Percentiles rank a stretch among this genome's conserved stretches.
phyloP scores from a whole-genome alignment of 2,797 vertebrate species.

The Acrocephalus scirpaceus region DNA sequence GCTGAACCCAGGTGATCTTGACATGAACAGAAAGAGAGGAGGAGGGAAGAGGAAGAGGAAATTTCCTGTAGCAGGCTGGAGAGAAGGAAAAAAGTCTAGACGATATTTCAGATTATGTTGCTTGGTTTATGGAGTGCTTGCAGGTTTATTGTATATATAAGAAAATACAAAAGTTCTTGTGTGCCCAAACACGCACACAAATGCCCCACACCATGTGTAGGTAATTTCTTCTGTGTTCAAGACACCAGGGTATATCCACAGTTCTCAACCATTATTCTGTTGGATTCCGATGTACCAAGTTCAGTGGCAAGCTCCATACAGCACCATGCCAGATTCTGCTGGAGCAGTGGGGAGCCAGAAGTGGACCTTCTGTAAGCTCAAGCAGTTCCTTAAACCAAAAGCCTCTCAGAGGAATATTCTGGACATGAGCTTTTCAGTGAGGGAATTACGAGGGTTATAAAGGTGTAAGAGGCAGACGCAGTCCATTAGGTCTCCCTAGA shows the following conservation, averaged over 20 bases:
- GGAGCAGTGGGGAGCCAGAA: background rate
- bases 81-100: background rate
- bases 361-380: background rate
- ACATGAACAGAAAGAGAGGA: background rate
- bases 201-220: background rate
- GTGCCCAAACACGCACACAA: background rate
- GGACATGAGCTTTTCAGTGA: background rate
- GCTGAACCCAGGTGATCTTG: background rate
- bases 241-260: background rate
- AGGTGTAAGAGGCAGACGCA: conserved; percentile 29
- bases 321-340: background rate
- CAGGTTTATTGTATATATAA: background rate
- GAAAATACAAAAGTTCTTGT: fast-evolving
- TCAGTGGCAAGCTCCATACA: background rate
- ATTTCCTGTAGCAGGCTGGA: background rate
- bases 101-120: background rate
- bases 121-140: background rate
- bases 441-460: background rate
- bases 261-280: background rate
- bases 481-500: conserved; percentile 46
- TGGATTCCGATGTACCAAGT: background rate
- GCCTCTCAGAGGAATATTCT: background rate
- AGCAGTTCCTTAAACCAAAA: background rate
- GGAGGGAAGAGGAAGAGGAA: background rate
- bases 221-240: background rate